Percentiles rank a stretch among this genome's conserved stretches.
Evolutionary conservation across 1,140 invertebrate genomes (phyloP).

Genomic region (Eubasilissa regina): DNA sequence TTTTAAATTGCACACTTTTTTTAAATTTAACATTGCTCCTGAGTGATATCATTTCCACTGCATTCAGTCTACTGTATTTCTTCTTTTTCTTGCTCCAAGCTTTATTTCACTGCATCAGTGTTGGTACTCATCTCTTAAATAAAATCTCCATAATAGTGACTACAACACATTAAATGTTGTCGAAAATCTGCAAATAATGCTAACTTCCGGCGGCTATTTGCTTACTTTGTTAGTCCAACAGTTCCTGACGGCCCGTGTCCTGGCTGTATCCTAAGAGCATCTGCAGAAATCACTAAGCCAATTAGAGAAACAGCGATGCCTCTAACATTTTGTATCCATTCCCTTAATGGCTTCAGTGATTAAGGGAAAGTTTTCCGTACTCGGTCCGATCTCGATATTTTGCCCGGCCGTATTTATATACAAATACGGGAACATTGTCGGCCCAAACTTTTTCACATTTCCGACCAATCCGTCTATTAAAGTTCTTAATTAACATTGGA

Average conservation of each 20-base stretch:
- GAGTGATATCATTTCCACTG: too few species aligned
- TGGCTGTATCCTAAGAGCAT: background rate
- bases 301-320: conserved; percentile 47
- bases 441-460: conserved; percentile 11
- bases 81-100: too few species aligned
- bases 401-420: background rate
- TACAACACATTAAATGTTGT: too few species aligned
- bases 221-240: too few species aligned
- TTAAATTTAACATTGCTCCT: too few species aligned
- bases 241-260: background rate
- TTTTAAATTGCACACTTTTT: too few species aligned
- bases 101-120: too few species aligned
- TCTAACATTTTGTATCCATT: conserved; percentile 48
- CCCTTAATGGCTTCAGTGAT: conserved; percentile 58
- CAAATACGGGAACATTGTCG: conserved; percentile 13
- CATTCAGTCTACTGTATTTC: too few species aligned
- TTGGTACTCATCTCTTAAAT: too few species aligned
- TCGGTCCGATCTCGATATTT: conserved; percentile 8
- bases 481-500: conserved; percentile 41
- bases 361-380: conserved; percentile 48
- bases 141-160: too few species aligned
- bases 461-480: conserved; percentile 10
- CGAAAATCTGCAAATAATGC: too few species aligned
- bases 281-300: conserved; percentile 45
- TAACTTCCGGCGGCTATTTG: too few species aligned